Evolutionary conservation across 2,888 invertebrate genomes (phyloP), one percentile per base, ranked within the genome.

Genomic region (Rhagonycha lutea): DNA sequence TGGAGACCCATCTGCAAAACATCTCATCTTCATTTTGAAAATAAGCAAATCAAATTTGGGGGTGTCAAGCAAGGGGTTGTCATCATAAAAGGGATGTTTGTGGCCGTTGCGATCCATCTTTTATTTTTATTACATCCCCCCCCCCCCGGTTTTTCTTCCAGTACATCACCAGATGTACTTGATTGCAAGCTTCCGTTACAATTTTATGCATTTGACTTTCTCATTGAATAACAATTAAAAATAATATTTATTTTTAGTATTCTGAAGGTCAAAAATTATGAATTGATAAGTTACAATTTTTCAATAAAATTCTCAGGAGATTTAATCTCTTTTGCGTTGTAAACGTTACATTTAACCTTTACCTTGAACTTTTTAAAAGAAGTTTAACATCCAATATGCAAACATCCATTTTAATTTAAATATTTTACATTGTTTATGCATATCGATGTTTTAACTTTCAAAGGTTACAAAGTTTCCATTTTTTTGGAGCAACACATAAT

Each of bases 361-460:
- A 71, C 73, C 73, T 73, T 73, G 73, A 73, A 73, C 73, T 73
- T 73, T 73, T 26, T 67, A 26, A 67, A 29, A 28, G 61, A 73
- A 61, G 60, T 68, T 72, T 68, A 23, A 47, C 61, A 72, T 60
- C 32, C 68, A 14, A 68, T 72, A 72, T 72, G 68, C 68, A 68
- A 72, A 72, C 61, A 65, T 71, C 65, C 47, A 63, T 29, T 29
- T 65, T 65, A 71, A 70, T 47, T 47, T 47, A n/a, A 47, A 47
- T 47, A 47, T n/a, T 47, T n/a, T 12, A 47, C 47, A 47, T 47
- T 47, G 47, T 47, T 47, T 47, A 47, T 47, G 47, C 47, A 47
- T 47, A 47, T 47, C 47, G n/a, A 47, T n/a, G n/a, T 47, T 47
- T 47, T 47, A 47, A 47, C 47, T 47, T 47, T 47, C 47, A 47